Conservation (phyloP, 2,888 invertebrate genomes). For the Andrena marginata region DNA sequence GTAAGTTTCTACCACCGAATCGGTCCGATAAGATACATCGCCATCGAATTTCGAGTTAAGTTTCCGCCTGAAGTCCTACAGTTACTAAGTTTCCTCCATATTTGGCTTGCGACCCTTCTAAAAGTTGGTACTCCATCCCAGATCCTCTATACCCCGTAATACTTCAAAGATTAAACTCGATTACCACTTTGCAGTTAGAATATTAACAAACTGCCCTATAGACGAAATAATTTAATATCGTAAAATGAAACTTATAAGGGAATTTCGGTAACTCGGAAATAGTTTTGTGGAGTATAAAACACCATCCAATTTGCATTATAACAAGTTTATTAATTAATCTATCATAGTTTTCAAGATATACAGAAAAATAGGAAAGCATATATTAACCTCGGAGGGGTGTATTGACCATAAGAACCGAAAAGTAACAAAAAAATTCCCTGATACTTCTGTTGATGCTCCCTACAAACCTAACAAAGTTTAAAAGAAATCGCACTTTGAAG, state of each 20-base stretch:
- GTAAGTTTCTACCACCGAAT: neutral
- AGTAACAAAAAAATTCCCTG: too few relatives aligned
- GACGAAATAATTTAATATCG: neutral
- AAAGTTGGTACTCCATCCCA: neutral
- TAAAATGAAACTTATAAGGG: neutral
- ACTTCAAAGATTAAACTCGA: neutral
- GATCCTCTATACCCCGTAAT: neutral
- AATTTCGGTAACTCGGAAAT: too few relatives aligned
- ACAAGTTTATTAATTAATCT: too few relatives aligned
- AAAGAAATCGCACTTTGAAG: too few relatives aligned
- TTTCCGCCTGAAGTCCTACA: constrained; percentile 7
- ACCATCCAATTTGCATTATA: too few relatives aligned
- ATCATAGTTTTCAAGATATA: too few relatives aligned
- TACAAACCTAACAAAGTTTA: too few relatives aligned
- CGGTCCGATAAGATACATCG: constrained; percentile 25
- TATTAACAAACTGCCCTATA: neutral
- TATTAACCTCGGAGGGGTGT: too few relatives aligned
- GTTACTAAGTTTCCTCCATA: neutral
- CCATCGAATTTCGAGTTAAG: neutral
- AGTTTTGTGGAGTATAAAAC: too few relatives aligned
- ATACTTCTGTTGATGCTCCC: too few relatives aligned
- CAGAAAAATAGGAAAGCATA: too few relatives aligned
- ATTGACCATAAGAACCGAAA: too few relatives aligned
- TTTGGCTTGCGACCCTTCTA: neutral
- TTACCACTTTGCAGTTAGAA: neutral